These are phyloP conservation scores for Formica exsecta DNA, from an alignment of 1,140 invertebrate species.

Conservation along the genomic window DNA sequence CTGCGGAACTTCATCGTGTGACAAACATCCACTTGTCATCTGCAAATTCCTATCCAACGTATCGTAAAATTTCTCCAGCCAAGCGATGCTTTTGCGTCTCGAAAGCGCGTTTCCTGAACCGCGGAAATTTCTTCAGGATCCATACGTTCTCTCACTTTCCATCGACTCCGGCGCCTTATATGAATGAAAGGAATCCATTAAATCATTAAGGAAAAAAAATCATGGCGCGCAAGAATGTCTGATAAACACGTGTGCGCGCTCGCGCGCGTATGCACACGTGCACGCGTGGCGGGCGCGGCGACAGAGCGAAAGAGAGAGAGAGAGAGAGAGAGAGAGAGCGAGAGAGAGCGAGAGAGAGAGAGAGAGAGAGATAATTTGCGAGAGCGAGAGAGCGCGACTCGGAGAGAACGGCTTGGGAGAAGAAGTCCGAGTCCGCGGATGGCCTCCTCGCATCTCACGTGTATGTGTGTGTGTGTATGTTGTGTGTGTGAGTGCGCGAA, in stretches of 20 bases:
- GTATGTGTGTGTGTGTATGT: neutral
- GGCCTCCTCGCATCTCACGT: slow-evolving; percentile 65
- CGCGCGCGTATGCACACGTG: neutral
- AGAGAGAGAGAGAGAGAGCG: slow-evolving; percentile 42
- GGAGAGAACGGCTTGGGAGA: slow-evolving; percentile 45
- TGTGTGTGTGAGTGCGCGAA: slow-evolving; percentile 12
- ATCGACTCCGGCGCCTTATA: slow-evolving; percentile 55
- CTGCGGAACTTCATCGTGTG: neutral
- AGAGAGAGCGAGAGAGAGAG: slow-evolving; percentile 19
- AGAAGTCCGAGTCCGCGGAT: slow-evolving; percentile 68
- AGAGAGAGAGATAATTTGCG: slow-evolving; percentile 56
- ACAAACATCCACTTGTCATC: neutral
- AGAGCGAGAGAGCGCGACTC: neutral
- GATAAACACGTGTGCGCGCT: neutral
- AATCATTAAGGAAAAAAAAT: slow-evolving; percentile 55
- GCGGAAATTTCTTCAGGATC: slow-evolving; percentile 51
- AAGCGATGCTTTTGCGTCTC: neutral
- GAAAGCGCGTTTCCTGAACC: slow-evolving; percentile 10
- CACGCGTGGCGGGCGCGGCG: neutral
- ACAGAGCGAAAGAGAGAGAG: slow-evolving; percentile 17
- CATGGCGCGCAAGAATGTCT: slow-evolving; percentile 7
- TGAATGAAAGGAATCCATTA: slow-evolving; percentile 59
- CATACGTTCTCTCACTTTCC: slow-evolving; percentile 56
- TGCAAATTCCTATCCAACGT: neutral
- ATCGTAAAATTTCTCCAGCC: slow-evolving; percentile 2